Percentiles rank a stretch among this genome's conserved stretches.
phyloP scores from a whole-genome alignment of 2,113 vertebrate genomes.

The Ia io region DNA sequence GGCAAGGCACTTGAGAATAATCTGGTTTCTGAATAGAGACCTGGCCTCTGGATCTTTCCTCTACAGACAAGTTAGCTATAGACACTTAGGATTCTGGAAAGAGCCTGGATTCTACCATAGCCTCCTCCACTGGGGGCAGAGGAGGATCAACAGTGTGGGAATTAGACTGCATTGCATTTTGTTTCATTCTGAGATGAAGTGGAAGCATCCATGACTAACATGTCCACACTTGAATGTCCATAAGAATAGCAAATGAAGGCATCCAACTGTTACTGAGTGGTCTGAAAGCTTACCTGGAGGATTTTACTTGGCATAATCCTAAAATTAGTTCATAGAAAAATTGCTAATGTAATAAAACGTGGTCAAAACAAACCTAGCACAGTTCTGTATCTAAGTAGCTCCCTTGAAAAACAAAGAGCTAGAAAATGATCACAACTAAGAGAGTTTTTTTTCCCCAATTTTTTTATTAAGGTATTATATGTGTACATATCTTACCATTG shows the following conservation, averaged over 20 bases:
- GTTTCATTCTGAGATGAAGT: background rate
- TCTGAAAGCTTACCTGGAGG: background rate
- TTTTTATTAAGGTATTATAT: too few relatives aligned
- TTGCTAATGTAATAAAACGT: slow-evolving; percentile 21
- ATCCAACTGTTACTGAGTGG: background rate
- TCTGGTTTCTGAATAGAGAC: background rate
- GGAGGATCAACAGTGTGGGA: background rate
- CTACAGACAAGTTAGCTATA: background rate
- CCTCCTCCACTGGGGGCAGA: background rate
- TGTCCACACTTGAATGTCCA: background rate
- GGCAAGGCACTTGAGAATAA: background rate
- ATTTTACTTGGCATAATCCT: slow-evolving; percentile 47
- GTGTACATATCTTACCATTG: too few relatives aligned
- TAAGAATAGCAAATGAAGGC: background rate
- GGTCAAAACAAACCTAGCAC: slow-evolving; percentile 3
- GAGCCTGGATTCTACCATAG: background rate
- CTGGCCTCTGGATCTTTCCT: background rate
- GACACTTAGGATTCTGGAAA: background rate
- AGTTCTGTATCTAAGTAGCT: background rate
- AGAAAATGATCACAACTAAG: background rate
- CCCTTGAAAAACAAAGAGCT: background rate
- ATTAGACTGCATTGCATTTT: background rate
- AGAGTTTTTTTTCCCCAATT: too few relatives aligned
- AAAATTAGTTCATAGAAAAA: slow-evolving; percentile 49
- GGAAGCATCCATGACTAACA: background rate